A percentile compares a stretch with the other conserved stretches of the same genome.
phyloP scores from a whole-genome alignment of 2,113 vertebrate genomes.

The Corynorhinus townsendii region DNA sequence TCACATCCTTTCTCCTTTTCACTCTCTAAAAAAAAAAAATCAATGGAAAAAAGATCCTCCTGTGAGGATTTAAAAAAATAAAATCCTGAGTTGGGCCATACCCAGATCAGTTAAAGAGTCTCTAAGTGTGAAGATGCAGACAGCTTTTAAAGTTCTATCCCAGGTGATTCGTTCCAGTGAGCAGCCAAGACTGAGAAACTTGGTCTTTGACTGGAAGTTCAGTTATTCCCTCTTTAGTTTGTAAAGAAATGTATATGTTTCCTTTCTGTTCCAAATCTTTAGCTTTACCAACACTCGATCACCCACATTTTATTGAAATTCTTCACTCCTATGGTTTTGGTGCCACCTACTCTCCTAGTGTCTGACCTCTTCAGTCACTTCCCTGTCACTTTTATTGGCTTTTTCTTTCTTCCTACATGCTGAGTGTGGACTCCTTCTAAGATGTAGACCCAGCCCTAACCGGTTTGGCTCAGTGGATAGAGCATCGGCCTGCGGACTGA shows the following conservation, averaged over 20 bases:
- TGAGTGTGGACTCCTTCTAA: not conserved
- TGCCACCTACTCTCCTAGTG: not conserved
- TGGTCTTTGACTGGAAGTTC: not conserved
- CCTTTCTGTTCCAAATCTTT: not conserved
- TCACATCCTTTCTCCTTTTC: too few relatives aligned
- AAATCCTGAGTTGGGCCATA: not conserved
- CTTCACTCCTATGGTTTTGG: not conserved
- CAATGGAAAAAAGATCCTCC: too few relatives aligned
- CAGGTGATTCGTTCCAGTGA: not conserved
- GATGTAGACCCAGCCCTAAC: not conserved
- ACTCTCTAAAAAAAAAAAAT: too few relatives aligned
- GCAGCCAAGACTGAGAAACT: not conserved
- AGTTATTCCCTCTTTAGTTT: not conserved
- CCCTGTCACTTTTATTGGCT: not conserved
- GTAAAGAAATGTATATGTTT: not conserved
- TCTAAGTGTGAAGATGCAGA: not conserved
- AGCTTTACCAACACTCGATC: not conserved
- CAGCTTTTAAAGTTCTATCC: not conserved
- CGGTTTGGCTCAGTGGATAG: too few relatives aligned
- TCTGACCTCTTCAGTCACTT: not conserved
- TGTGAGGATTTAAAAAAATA: too few relatives aligned
- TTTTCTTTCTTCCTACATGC: not conserved
- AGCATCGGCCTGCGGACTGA: too few relatives aligned
- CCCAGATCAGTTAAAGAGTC: not conserved
- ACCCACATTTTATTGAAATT: not conserved